Evolutionary conservation across 2,888 invertebrate genomes (phyloP).

Genomic region (Drosophila formosana): DNA sequence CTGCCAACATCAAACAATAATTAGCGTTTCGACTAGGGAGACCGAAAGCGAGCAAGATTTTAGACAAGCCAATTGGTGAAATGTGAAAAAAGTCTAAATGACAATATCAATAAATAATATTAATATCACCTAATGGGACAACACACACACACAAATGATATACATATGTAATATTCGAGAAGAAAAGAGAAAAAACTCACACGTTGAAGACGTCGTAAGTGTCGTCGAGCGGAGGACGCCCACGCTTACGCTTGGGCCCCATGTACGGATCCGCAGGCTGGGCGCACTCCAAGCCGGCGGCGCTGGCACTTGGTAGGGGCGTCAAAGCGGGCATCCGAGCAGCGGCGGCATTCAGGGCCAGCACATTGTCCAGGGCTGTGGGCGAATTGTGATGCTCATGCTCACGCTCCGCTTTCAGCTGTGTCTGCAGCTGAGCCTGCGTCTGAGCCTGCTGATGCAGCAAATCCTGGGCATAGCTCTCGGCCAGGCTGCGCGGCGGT

Average conservation of each 20-base stretch:
- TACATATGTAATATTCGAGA: no score
- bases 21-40: no score
- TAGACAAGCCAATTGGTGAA: no score
- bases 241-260: conserved; percentile 88
- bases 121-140: no score
- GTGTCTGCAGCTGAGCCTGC: conserved; percentile 39
- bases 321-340: conserved; percentile 81
- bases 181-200: conserved; percentile 62
- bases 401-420: conserved; percentile 36
- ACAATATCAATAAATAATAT: no score
- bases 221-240: conserved; percentile 89
- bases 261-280: conserved; percentile 74
- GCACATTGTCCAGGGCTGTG: conserved; percentile 45
- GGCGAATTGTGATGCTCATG: conserved; percentile 53
- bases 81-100: no score
- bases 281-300: conserved; percentile 46
- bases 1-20: no score
- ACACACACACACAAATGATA: no score
- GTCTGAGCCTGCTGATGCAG: conserved; percentile 50
- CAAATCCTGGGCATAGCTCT: conserved; percentile 68
- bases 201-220: conserved; percentile 85
- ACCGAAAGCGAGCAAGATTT: no score
- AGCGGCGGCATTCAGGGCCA: conserved; percentile 47
- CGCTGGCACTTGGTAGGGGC: conserved; percentile 70
- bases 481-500: conserved; percentile 72